phyloP scores from a whole-genome alignment of 2,888 invertebrate genomes.

The Cremastinae sp. region DNA sequence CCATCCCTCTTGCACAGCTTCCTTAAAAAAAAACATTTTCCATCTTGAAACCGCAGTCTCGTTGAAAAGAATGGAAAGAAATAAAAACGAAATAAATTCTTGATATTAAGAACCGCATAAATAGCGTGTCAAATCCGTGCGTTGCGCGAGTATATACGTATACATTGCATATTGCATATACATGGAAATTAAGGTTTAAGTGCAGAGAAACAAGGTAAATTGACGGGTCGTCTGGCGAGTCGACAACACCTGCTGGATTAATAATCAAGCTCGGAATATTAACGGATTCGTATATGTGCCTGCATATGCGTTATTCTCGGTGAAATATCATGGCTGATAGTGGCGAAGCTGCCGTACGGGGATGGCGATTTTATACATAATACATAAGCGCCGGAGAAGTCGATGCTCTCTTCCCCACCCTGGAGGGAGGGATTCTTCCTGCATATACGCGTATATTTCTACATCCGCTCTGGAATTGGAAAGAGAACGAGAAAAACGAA shows the following conservation, averaged over 20 bases:
- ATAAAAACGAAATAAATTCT: too few species aligned
- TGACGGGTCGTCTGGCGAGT: conserved; percentile 33
- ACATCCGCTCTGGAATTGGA: conserved; percentile 16
- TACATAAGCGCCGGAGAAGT: conserved; percentile 48
- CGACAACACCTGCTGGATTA: conserved; percentile 51
- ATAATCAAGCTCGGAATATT: conserved; percentile 54
- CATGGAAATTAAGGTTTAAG: background rate
- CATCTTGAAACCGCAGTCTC: too few species aligned
- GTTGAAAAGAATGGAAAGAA: too few species aligned
- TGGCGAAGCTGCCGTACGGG: conserved; percentile 1
- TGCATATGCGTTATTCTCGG: conserved; percentile 45
- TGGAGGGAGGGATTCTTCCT: conserved; percentile 34
- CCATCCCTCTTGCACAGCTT: too few species aligned
- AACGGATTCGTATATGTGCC: conserved; percentile 37
- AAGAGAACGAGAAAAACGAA: conserved; percentile 22
- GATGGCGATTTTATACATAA: conserved; percentile 48
- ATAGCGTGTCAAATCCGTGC: too few species aligned
- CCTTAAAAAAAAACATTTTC: too few species aligned
- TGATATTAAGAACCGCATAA: background rate
- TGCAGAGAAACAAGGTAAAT: conserved; percentile 20
- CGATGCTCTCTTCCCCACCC: conserved; percentile 5
- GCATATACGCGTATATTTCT: conserved; percentile 38
- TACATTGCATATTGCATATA: background rate
- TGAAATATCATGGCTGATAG: conserved; percentile 49
- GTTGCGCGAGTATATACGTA: background rate